These are phyloP conservation scores for Ditylenchus dipsaci DNA, from an alignment of 1,140 invertebrate genomes.

Conservation along the genomic window DNA sequence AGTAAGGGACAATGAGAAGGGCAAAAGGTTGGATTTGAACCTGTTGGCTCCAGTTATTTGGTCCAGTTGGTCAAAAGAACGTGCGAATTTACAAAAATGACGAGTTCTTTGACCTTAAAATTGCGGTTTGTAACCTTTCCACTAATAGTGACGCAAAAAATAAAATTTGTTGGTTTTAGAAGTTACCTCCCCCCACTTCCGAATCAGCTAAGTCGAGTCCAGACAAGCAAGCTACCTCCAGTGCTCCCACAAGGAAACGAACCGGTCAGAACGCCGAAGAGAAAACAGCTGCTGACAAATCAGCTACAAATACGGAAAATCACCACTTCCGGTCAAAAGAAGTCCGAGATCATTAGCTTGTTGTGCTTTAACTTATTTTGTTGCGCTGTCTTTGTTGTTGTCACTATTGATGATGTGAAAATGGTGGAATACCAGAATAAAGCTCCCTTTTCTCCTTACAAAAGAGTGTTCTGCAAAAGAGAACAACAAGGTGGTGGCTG, in stretches of 20 bases:
- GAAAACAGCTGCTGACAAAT: not conserved
- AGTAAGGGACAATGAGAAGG: constrained; percentile 34
- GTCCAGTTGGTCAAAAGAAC: constrained; percentile 24
- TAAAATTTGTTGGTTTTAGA: too few relatives aligned
- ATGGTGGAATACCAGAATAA: too few relatives aligned
- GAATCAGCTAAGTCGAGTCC: too few relatives aligned
- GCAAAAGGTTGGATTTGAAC: constrained; percentile 29
- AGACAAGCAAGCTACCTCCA: not conserved
- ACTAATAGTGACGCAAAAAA: too few relatives aligned
- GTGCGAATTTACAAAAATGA: constrained; percentile 16
- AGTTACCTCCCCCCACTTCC: too few relatives aligned
- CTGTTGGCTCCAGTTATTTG: constrained; percentile 31
- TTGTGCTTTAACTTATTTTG: too few relatives aligned
- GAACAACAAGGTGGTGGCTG: too few relatives aligned
- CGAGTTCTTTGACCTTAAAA: constrained; percentile 20
- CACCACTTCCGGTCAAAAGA: not conserved
- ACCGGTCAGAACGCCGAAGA: not conserved
- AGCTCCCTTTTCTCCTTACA: too few relatives aligned
- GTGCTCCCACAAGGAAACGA: not conserved
- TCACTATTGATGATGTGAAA: too few relatives aligned
- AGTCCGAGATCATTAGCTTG: too few relatives aligned
- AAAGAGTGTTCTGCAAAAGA: too few relatives aligned
- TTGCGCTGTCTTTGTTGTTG: too few relatives aligned
- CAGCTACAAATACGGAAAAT: not conserved
- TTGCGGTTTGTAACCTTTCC: not conserved